Conservation (phyloP, 2,888 invertebrate genomes). For the Drosophila macrospina region DNA sequence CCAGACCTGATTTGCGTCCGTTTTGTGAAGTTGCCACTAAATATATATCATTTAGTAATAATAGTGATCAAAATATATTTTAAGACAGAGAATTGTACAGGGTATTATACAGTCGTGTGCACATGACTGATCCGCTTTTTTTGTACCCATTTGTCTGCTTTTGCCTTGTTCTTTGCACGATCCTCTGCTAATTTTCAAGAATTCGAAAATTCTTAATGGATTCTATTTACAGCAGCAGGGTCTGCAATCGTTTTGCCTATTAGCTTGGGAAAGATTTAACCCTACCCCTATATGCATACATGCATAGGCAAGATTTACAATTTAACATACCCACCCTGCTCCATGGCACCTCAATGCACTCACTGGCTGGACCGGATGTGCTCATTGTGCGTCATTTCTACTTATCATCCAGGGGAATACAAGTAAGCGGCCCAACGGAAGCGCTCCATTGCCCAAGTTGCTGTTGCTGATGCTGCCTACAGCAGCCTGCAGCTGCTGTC, state of each 20-base stretch:
- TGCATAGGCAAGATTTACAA: not conserved
- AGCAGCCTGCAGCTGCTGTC: slow-evolving; percentile 23
- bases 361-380: slow-evolving; percentile 56
- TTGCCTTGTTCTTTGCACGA: not conserved
- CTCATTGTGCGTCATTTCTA: slow-evolving; percentile 69
- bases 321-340: slow-evolving; percentile 4
- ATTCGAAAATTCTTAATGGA: slow-evolving; percentile 72
- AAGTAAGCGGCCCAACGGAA: slow-evolving; percentile 46
- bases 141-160: not conserved
- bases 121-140: no score
- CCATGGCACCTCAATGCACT: slow-evolving; percentile 35
- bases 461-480: slow-evolving; percentile 33
- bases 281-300: slow-evolving; percentile 28
- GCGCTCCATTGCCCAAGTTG: slow-evolving; percentile 55
- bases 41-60: no score
- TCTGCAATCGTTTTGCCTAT: slow-evolving; percentile 44
- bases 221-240: slow-evolving; percentile 25
- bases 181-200: slow-evolving; percentile 65
- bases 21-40: no score
- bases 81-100: no score
- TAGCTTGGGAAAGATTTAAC: slow-evolving; percentile 38
- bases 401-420: slow-evolving; percentile 63
- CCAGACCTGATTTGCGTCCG: no score
- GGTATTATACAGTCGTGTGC: no score
- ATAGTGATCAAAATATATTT: no score